phyloP scores from a whole-genome alignment of 2,113 vertebrate species.

The Austrofundulus limnaeus region DNA sequence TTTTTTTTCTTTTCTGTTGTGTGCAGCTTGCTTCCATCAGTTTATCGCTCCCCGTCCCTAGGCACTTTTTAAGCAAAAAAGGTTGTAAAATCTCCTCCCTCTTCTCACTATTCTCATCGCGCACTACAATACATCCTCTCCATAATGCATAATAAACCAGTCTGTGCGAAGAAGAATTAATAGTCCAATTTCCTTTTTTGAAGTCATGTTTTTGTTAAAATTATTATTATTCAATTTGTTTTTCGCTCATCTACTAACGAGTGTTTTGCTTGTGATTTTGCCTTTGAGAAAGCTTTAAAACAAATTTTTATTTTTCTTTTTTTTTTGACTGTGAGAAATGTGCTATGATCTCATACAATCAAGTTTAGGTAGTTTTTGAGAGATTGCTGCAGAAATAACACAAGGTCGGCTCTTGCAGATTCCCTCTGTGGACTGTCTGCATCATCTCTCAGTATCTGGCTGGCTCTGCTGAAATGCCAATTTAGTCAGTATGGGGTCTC shows the following conservation, averaged over 20 bases:
- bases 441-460: slow-evolving; percentile 48
- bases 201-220: slow-evolving; percentile 6
- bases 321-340: not conserved
- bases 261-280: slow-evolving; percentile 26
- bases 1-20: slow-evolving; percentile 43
- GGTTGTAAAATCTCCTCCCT: slow-evolving; percentile 25
- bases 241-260: not conserved
- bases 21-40: slow-evolving; percentile 30
- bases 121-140: slow-evolving; percentile 24
- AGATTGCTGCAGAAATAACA: slow-evolving; percentile 18
- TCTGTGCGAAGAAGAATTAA: slow-evolving; percentile 35
- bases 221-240: slow-evolving; percentile 14
- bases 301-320: not conserved
- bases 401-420: slow-evolving; percentile 43
- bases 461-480: slow-evolving; percentile 54
- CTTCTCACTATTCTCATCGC: slow-evolving; percentile 22
- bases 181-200: slow-evolving; percentile 34
- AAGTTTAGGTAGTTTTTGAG: not conserved
- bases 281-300: not conserved
- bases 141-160: slow-evolving; percentile 40
- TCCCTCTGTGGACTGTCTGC: slow-evolving; percentile 32
- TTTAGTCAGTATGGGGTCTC: slow-evolving; percentile 48
- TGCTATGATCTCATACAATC: not conserved
- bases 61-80: slow-evolving; percentile 40
- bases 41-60: slow-evolving; percentile 36